Evolutionary conservation across 2,113 vertebrate species (phyloP).

Genomic region (Rhinoderma darwinii): DNA sequence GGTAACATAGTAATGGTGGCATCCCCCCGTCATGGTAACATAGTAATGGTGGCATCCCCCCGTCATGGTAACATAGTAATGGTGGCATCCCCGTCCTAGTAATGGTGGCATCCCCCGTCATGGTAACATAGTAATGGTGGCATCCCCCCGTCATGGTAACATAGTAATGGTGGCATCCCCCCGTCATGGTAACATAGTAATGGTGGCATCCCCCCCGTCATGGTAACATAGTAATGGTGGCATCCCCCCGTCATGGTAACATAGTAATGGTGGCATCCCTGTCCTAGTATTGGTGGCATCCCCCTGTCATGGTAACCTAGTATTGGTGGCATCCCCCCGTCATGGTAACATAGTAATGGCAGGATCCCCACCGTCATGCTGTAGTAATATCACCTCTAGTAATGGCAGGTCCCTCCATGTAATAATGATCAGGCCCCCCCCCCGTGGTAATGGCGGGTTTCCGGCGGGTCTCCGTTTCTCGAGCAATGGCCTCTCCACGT

Average conservation of each 20-base stretch:
- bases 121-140: too few relatives aligned
- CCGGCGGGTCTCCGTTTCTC: neutral
- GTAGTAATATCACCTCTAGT: neutral
- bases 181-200: neutral
- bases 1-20: neutral
- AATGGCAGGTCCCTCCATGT: neutral
- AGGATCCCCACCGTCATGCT: neutral
- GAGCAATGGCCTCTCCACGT: neutral
- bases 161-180: neutral
- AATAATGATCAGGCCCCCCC: neutral
- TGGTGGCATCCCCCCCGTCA: neutral
- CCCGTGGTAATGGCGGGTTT: neutral
- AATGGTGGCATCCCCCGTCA: neutral
- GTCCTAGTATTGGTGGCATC: too few relatives aligned
- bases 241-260: neutral
- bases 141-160: neutral
- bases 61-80: neutral
- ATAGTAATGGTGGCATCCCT: too few relatives aligned
- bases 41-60: neutral
- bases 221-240: neutral
- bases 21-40: neutral
- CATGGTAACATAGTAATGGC: neutral
- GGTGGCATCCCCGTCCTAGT: neutral
- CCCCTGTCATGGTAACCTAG: too few relatives aligned
- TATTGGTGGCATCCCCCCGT: too few relatives aligned